A percentile compares a stretch with the other conserved stretches of the same genome.
Evolutionary conservation across 2,797 vertebrate genomes (phyloP).

Genomic region (Rhabdomys pumilio): DNA sequence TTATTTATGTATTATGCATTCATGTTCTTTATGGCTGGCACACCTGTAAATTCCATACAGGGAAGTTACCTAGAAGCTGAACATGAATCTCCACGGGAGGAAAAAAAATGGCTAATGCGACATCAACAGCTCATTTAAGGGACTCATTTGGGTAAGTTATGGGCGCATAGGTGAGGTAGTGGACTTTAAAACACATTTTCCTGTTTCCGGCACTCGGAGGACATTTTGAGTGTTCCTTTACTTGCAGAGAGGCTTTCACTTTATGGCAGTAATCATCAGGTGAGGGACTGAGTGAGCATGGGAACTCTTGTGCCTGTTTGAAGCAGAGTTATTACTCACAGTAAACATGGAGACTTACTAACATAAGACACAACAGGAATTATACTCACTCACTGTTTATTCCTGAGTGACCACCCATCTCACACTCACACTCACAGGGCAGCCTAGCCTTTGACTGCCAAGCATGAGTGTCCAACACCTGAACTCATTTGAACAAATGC

Average conservation of each 20-base stretch:
- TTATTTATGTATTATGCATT: constrained; percentile 76
- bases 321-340: neutral
- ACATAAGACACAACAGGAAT: neutral
- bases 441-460: neutral
- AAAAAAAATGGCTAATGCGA: constrained; percentile 9
- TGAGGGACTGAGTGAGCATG: neutral
- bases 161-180: neutral
- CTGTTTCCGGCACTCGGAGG: neutral
- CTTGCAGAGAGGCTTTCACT: neutral
- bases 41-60: constrained; percentile 70
- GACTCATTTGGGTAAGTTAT: constrained; percentile 18
- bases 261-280: neutral
- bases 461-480: neutral
- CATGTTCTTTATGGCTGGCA: constrained; percentile 72
- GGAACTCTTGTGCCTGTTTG: neutral
- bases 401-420: neutral
- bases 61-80: constrained; percentile 65
- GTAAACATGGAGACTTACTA: constrained; percentile 2
- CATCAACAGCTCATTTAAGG: constrained; percentile 72
- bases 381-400: neutral
- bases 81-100: constrained; percentile 55
- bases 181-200: constrained; percentile 3
- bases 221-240: neutral
- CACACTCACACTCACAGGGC: neutral
- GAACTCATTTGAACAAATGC: constrained; percentile 7